These are phyloP conservation scores for Notothenia rossii DNA, from an alignment of 2,113 vertebrate species.

Conservation along the genomic window DNA sequence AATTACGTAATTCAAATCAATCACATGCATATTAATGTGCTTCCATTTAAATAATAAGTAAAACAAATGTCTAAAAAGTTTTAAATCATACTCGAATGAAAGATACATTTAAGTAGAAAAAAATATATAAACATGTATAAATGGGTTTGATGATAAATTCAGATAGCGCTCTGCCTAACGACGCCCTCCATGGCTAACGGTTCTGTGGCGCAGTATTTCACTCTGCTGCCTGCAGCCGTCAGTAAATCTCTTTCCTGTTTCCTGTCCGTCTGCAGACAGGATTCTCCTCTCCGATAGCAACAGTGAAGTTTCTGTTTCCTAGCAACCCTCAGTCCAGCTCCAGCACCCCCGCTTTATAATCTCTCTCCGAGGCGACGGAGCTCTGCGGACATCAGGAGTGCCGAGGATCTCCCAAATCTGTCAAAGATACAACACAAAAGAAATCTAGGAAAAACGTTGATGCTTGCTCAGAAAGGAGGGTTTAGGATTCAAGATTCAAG, in stretches of 20 bases:
- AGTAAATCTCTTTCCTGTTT: slow-evolving; percentile 41
- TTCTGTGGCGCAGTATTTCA: background rate
- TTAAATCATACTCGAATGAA: background rate
- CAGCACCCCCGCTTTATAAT: slow-evolving; percentile 47
- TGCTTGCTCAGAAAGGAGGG: background rate
- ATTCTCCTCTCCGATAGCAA: slow-evolving; percentile 68
- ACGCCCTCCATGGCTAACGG: too few species aligned
- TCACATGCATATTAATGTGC: too few species aligned
- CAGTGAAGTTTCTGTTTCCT: slow-evolving; percentile 78
- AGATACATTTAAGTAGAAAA: background rate
- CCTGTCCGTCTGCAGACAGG: slow-evolving; percentile 51
- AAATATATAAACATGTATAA: too few species aligned
- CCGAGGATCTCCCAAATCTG: slow-evolving; percentile 37
- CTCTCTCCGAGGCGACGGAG: slow-evolving; percentile 35
- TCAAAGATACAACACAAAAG: background rate
- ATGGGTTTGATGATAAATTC: too few species aligned
- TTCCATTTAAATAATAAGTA: too few species aligned
- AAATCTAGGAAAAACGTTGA: background rate
- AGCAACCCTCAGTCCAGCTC: slow-evolving; percentile 73
- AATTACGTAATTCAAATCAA: too few species aligned
- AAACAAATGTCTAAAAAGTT: too few species aligned
- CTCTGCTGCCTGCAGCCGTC: slow-evolving; percentile 39
- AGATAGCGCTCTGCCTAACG: too few species aligned
- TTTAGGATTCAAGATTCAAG: background rate
- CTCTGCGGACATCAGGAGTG: slow-evolving; percentile 52